Evolutionary conservation across 2,797 vertebrate species (phyloP), one percentile per base, ranked within the genome.

Genomic region (Austrolebias charrua): DNA sequence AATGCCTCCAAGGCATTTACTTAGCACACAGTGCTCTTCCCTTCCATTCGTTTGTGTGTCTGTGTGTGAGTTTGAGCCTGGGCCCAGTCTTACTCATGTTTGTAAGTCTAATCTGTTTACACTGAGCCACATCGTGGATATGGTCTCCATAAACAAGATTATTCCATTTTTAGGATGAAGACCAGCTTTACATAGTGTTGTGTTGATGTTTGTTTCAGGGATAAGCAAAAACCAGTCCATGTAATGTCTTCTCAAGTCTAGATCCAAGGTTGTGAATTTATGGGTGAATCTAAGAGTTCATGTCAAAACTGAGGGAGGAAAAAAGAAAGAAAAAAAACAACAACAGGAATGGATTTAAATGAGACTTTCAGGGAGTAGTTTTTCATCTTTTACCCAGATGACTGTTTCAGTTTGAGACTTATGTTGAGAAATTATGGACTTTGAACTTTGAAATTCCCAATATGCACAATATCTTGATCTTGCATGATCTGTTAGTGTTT

Each of bases 1-100:
- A 60, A 13, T 81, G 63, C 70, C 80, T 86, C 47, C 35, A 49
- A 77, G 76, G 69, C 77, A 80, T 88, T 88, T 78, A 68, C 66
- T 71, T 73, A 76, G 71, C 59, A 68, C 61, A 73, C 75, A 71
- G 74, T 55, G 59, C 68, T 69, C 66, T 68, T 83, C 66, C 14
- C 60, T 40, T 60, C 43, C 40, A 16, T 69, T 63, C 49, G n/a
- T 61, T 69, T 64, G 66, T 28, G 53, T 66, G 40, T 46, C 33
- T 1, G 55, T 58, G 45, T 55, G 33, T 47, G 53, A 50, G 20
- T 15, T 35, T 43, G 49, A 53, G n/a, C 31, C 14, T 52, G 40
- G 24, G 45, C 44, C 15, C 18, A 16, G 44, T 55, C 40, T 55
- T 55, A 55, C 15, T 48, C 52, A 48, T 55, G 45, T 55, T 47